phyloP scores from a whole-genome alignment of 2,888 invertebrate genomes.

The Agriopis leucophaearia region DNA sequence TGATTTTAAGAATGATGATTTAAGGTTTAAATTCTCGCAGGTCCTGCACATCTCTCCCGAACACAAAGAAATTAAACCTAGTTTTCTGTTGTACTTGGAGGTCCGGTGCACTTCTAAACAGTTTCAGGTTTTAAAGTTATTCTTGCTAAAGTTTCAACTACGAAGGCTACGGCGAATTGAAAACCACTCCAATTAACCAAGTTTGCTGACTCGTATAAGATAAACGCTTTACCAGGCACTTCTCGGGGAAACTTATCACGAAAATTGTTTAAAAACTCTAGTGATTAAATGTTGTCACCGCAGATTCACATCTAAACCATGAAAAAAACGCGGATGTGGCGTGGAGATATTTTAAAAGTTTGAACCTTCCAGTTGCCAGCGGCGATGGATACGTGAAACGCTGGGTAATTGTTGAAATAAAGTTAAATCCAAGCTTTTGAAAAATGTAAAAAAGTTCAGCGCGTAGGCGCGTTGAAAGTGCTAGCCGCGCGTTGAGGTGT shows the following conservation, averaged over 20 bases:
- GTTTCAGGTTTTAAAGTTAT: constrained; percentile 41
- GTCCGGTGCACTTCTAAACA: constrained; percentile 15
- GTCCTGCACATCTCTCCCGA: too few relatives aligned
- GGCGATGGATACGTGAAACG: constrained; percentile 2
- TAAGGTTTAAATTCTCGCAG: too few relatives aligned
- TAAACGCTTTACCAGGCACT: constrained; percentile 45
- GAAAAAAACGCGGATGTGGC: constrained; percentile 39
- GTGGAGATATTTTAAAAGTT: constrained; percentile 37
- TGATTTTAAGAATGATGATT: too few relatives aligned
- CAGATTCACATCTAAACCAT: constrained; percentile 39
- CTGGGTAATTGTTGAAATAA: constrained; percentile 6
- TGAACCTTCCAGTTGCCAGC: constrained; percentile 21
- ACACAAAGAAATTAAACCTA: too few relatives aligned
- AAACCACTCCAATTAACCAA: constrained; percentile 56
- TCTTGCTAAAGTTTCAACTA: constrained; percentile 47
- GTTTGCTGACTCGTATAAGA: constrained; percentile 46
- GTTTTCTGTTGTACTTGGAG: too few relatives aligned
- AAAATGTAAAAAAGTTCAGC: neutral
- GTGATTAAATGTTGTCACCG: constrained; percentile 42
- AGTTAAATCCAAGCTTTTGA: constrained; percentile 7
- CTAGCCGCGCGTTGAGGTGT: too few relatives aligned
- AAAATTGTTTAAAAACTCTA: constrained; percentile 41
- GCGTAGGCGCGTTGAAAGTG: too few relatives aligned
- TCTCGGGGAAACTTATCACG: constrained; percentile 34
- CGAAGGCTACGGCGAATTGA: constrained; percentile 46